Percentiles rank a stretch among this genome's conserved stretches.
phyloP scores from a whole-genome alignment of 2,888 invertebrate species.

The Volucella inanis region DNA sequence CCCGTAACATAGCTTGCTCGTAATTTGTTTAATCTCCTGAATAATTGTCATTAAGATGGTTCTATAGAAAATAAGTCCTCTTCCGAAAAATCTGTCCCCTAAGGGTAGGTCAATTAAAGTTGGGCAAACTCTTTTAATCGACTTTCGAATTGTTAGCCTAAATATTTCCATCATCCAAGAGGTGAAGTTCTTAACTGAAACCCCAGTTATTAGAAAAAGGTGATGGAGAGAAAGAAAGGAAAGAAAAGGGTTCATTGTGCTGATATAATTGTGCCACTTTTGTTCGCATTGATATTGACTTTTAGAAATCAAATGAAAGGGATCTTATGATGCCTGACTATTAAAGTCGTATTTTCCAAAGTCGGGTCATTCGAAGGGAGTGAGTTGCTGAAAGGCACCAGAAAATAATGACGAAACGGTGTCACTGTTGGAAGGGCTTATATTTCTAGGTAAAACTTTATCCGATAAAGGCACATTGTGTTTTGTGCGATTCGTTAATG shows the following conservation, averaged over 20 bases:
- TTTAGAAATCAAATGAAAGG: slow-evolving; percentile 39
- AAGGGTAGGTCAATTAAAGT: slow-evolving; percentile 22
- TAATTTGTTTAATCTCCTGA: slow-evolving; percentile 53
- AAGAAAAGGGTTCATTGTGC: slow-evolving; percentile 18
- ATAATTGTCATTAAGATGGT: slow-evolving; percentile 37
- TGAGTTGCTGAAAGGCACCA: not conserved
- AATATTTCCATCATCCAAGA: not conserved
- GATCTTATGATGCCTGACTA: slow-evolving; percentile 20
- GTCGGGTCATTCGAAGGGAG: slow-evolving; percentile 30
- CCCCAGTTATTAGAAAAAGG: too few relatives aligned
- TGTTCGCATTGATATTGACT: slow-evolving; percentile 16
- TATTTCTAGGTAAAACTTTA: slow-evolving; percentile 40
- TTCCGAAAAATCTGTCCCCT: not conserved
- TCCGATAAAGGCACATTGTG: slow-evolving; percentile 30
- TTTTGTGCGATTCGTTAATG: slow-evolving; percentile 21
- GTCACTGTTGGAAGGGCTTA: slow-evolving; percentile 22
- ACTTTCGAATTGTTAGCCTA: slow-evolving; percentile 25
- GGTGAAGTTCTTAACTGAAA: too few relatives aligned
- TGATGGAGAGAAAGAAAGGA: not conserved
- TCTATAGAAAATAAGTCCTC: slow-evolving; percentile 13
- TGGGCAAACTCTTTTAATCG: slow-evolving; percentile 35
- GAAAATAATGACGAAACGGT: not conserved
- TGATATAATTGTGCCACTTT: slow-evolving; percentile 2
- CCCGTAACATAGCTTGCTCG: slow-evolving; percentile 15
- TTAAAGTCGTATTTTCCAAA: slow-evolving; percentile 38